These are phyloP conservation scores for Drosophila diplacantha DNA, from an alignment of 2,888 invertebrate genomes.

Conservation along the genomic window DNA sequence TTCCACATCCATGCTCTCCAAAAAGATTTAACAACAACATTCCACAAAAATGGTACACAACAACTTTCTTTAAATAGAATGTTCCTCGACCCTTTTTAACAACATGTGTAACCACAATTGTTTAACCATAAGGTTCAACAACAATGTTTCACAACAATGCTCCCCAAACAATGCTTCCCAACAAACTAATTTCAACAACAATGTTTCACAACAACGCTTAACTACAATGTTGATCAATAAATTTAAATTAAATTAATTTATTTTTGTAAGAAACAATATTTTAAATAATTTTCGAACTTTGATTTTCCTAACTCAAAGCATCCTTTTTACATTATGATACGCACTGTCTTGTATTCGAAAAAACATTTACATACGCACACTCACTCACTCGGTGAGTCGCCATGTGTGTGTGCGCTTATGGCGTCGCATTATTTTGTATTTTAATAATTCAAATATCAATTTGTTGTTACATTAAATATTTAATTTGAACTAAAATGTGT, in stretches of 20 bases:
- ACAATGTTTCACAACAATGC: neutral
- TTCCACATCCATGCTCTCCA: too few species aligned
- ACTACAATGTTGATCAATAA: neutral
- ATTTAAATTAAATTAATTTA: neutral
- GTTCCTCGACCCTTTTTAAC: neutral
- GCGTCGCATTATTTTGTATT: slow-evolving; percentile 69
- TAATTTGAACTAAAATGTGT: slow-evolving; percentile 73
- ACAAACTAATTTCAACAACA: neutral
- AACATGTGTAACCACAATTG: neutral
- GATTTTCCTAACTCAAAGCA: neutral
- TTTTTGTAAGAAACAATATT: neutral
- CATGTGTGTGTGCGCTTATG: slow-evolving; percentile 45
- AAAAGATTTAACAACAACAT: too few species aligned
- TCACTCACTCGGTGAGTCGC: slow-evolving; percentile 1
- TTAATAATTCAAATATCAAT: slow-evolving; percentile 71
- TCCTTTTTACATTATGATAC: neutral
- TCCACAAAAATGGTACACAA: too few species aligned
- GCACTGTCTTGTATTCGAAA: slow-evolving; percentile 11
- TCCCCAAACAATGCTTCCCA: neutral
- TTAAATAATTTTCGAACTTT: neutral
- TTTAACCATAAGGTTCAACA: neutral
- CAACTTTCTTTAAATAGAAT: too few species aligned
- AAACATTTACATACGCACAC: slow-evolving; percentile 18
- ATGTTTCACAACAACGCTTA: neutral
- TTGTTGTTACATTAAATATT: slow-evolving; percentile 71